These are phyloP conservation scores for Matsumyia berberina DNA, from an alignment of 2,888 invertebrate species.

Conservation along the genomic window DNA sequence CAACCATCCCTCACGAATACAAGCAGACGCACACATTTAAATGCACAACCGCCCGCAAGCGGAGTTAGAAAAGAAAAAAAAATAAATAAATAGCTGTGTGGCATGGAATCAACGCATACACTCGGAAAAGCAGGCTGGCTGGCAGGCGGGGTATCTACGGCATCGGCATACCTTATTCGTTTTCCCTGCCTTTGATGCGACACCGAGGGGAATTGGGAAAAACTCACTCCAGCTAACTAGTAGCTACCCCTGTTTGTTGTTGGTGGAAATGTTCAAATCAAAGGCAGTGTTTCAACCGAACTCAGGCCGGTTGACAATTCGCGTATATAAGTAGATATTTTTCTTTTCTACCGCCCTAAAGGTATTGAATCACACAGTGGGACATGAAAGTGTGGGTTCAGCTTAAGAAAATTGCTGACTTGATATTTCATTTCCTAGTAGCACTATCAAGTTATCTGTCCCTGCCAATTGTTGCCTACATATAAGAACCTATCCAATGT, in stretches of 20 bases:
- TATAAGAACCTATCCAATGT: no score
- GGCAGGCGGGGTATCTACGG: slow-evolving; percentile 7
- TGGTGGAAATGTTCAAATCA: slow-evolving; percentile 43
- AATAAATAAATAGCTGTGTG: slow-evolving; percentile 37
- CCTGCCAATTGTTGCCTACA: no score
- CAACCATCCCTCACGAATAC: slow-evolving; percentile 64
- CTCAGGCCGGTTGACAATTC: slow-evolving; percentile 45
- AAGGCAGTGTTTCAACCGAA: slow-evolving; percentile 41
- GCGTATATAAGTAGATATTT: slow-evolving; percentile 20
- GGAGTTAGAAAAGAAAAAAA: slow-evolving; percentile 35
- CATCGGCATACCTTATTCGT: slow-evolving; percentile 31
- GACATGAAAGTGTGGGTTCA: slow-evolving; percentile 21
- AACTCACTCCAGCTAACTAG: slow-evolving; percentile 28
- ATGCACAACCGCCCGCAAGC: slow-evolving; percentile 47
- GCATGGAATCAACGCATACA: slow-evolving; percentile 43
- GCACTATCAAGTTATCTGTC: no score
- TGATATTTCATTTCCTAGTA: no score
- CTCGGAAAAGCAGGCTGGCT: slow-evolving; percentile 27
- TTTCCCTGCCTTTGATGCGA: slow-evolving; percentile 39
- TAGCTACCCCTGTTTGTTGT: slow-evolving; percentile 48
- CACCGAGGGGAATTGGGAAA: slow-evolving; percentile 56
- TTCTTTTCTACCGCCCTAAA: slow-evolving; percentile 13
- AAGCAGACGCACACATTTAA: slow-evolving; percentile 15
- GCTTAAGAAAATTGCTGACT: no score
- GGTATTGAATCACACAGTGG: slow-evolving; percentile 29